Evolutionary conservation across 2,797 vertebrate species (phyloP), one percentile per base, ranked within the genome.

Genomic region (Enteromius thamalakanensis): DNA sequence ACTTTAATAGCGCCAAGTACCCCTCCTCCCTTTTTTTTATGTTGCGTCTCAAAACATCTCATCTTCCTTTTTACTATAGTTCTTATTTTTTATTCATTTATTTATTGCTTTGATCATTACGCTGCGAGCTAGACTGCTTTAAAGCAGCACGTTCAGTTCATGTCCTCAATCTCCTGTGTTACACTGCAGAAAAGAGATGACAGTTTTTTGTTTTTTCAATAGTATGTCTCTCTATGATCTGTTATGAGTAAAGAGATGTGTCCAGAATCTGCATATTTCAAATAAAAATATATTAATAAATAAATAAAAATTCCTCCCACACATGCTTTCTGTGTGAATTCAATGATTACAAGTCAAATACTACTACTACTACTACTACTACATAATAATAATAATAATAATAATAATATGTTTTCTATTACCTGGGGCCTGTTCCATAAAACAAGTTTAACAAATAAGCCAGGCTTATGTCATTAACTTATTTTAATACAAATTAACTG

Each of bases 161-260:
- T 37, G 11, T 55, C 71, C 72, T 75, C 49, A n/a, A 34, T 75
- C 71, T 53, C 71, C 37, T 71, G n/a, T 72, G 53, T 47, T 60
- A n/a, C 4, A 5, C 53, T 45, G n/a, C 2, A 62, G 7, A 62
- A 34, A 40, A 23, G 17, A 62, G 55, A 72, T 72, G 17, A 81
- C 12, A 21, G 37, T 37, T 34, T 53, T 0, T 76, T 76, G 2
- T 60, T 58, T 42, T 26, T 15, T 79, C n/a, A 55, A n/a, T 53
- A 26, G 47, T 60, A 12, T 29, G 37, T 51, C n/a, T 23, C 12
- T 67, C 58, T 62, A 7, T 62, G 23, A 62, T 62, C 58, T 14
- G 58, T 62, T 62, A 62, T 29, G 58, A 29, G 23, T 26, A 15
- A 62, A 62, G 23, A 62, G 23, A 2, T 29, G 23, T 2, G 1